Base-by-base conservation (phyloP, 2,888 invertebrate genomes). In the Heteropelma amictum region DNA sequence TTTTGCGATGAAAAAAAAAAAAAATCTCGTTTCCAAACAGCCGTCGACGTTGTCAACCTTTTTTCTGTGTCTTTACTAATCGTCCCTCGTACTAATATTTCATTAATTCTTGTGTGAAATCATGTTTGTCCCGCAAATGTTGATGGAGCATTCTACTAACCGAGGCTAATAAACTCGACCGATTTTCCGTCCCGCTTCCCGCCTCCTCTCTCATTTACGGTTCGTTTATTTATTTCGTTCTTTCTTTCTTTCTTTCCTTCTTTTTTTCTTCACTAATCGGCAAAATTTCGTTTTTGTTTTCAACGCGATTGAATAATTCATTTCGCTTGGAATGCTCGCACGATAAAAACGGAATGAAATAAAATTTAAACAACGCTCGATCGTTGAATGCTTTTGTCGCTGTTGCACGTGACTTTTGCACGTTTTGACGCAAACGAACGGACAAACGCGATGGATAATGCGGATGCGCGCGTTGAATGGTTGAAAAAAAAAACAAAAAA, bases 71-170 rank as follows among this genome's bases (percentile, higher is more conserved):
- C 14, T 49, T 26, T 49, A 64, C 69, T 38, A 61, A 54, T 71
- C 49, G 53, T 35, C 10, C 69, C 35, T 68, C 58, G 58, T 65
- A 74, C 51, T 79, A 58, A 73, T 69, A 68, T 77, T 74, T 77
- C 76, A 60, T 79, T 77, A n/a, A n/a, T n/a, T n/a, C n/a, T 61
- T 79, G 72, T 68, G 35, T 61, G 47, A 75, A 53, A 65, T 53
- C 33, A 51, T 60, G 40, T 51, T 38, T 38, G 60, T 45, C 33
- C 51, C n/a, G n/a, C 47, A 47, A 64, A 40, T 58, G 60, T 56
- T 67, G 56, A 67, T 75, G 51, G 70, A 75, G 67, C 75, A 75
- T 75, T 71, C n/a, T 67, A 75, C 75, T 75, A 75, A 75, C 75
- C 68, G 58, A 68, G 26, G 70, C 54, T 75, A 75, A 75, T 30